Evolutionary conservation across 2,113 vertebrate species (phyloP).

Genomic region (Ctenodactylus gundi): DNA sequence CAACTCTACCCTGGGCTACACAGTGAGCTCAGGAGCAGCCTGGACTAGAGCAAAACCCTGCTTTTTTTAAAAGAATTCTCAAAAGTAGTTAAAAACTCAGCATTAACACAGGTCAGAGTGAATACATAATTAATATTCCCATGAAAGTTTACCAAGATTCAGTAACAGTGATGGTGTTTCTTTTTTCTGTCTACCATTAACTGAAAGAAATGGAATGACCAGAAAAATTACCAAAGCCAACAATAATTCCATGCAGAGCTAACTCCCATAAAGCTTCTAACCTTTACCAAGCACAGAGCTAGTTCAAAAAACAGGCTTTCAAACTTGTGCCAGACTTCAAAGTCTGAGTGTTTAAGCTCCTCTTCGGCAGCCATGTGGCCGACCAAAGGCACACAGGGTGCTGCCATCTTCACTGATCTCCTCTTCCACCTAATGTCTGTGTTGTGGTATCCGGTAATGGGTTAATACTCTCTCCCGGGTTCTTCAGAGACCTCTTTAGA

Average conservation of each 20-base stretch:
- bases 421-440: background rate
- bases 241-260: background rate
- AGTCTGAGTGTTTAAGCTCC: background rate
- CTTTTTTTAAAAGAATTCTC: background rate
- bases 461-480: background rate
- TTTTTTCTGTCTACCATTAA: background rate
- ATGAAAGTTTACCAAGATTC: background rate
- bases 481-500: background rate
- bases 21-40: no score
- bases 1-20: no score
- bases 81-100: background rate
- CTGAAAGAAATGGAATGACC: background rate
- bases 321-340: background rate
- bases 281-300: background rate
- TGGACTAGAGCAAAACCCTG: no score
- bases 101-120: background rate
- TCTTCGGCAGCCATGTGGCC: background rate
- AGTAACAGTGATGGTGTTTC: background rate
- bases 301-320: background rate
- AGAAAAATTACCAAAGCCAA: background rate
- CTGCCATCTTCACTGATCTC: background rate
- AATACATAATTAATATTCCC: no score
- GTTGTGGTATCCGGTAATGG: background rate
- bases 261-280: background rate
- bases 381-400: background rate